phyloP scores from a whole-genome alignment of 2,888 invertebrate species.

The Caenorhabditis auriculariae region DNA sequence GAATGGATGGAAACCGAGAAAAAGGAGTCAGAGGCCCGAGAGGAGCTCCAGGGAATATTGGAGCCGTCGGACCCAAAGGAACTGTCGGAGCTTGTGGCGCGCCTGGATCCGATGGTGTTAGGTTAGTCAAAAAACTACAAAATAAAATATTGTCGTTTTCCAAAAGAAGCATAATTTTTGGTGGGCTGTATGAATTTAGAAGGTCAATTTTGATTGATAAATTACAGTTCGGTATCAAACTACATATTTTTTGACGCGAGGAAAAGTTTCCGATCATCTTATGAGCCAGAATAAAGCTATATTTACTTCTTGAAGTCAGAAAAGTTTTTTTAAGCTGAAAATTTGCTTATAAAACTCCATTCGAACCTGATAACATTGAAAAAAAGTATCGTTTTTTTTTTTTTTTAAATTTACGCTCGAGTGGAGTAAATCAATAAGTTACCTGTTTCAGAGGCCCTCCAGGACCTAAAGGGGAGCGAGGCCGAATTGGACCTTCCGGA shows the following conservation, averaged over 20 bases:
- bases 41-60: constrained; percentile 19
- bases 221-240: too few relatives aligned
- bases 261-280: too few relatives aligned
- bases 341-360: too few relatives aligned
- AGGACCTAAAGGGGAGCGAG: constrained; percentile 16
- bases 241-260: too few relatives aligned
- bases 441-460: constrained; percentile 4
- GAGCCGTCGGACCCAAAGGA: constrained; percentile 19
- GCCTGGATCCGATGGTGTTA: constrained; percentile 18
- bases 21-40: constrained; percentile 29
- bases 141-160: not conserved
- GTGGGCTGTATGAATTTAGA: not conserved
- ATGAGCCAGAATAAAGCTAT: too few relatives aligned
- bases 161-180: not conserved
- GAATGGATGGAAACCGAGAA: constrained; percentile 31
- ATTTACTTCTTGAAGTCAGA: too few relatives aligned
- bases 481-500: constrained; percentile 19
- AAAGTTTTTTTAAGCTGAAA: too few relatives aligned
- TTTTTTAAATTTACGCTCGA: too few relatives aligned
- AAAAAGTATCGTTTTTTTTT: too few relatives aligned
- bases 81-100: constrained; percentile 22
- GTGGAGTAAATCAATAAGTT: too few relatives aligned
- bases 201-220: too few relatives aligned
- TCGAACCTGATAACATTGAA: too few relatives aligned
- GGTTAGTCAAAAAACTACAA: not conserved